These are phyloP conservation scores for Cephalopterus ornatus DNA, from an alignment of 2,113 vertebrate genomes.

Conservation along the genomic window DNA sequence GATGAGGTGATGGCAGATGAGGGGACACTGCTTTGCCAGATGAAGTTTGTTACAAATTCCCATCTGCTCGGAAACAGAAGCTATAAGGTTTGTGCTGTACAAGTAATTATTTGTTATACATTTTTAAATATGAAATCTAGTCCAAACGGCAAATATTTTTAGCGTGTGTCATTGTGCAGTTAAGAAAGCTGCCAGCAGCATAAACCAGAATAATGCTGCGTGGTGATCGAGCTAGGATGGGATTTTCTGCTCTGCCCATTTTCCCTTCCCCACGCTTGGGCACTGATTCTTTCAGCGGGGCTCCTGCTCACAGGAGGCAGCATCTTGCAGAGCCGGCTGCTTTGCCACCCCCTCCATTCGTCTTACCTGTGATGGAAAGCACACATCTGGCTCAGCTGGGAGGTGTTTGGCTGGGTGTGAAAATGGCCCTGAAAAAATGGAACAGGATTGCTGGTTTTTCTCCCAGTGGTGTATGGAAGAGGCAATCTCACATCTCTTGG, in stretches of 20 bases:
- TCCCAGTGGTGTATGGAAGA: neutral
- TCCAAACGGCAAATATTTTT: constrained; percentile 20
- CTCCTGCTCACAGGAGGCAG: neutral
- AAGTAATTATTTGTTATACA: constrained; percentile 43
- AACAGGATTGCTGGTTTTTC: neutral
- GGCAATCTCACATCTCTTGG: neutral
- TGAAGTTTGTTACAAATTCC: constrained; percentile 28
- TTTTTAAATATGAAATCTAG: constrained; percentile 18
- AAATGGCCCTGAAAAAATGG: neutral
- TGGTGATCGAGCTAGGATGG: neutral
- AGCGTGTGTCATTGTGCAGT: neutral
- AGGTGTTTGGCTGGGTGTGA: neutral
- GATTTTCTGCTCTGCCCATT: neutral
- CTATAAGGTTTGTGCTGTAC: constrained; percentile 26
- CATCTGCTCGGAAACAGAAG: constrained; percentile 37
- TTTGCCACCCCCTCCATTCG: neutral
- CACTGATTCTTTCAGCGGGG: neutral
- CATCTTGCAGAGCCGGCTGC: neutral
- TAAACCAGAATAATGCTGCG: neutral
- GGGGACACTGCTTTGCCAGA: constrained; percentile 18
- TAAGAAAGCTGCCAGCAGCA: constrained; percentile 14
- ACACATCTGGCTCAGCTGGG: neutral
- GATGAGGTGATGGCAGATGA: neutral
- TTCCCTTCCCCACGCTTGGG: neutral
- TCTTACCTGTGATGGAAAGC: neutral